Evolutionary conservation across 2,113 vertebrate genomes (phyloP).

Genomic region (Crotalus helleri): DNA sequence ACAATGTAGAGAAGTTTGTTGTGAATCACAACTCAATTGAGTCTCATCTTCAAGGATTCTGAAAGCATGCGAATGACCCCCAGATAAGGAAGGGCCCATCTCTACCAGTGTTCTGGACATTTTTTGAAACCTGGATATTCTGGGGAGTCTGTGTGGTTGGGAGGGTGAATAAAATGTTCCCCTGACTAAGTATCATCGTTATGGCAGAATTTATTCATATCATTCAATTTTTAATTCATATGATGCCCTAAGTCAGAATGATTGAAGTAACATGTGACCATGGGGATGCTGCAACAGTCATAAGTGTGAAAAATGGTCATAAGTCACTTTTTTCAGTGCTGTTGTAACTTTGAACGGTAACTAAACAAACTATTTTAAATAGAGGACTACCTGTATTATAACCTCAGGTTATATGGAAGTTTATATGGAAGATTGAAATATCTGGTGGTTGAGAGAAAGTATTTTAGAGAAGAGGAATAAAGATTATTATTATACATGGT

Average conservation of each 20-base stretch:
- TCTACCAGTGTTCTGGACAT: background rate
- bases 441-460: background rate
- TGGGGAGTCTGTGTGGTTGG: background rate
- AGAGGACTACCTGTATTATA: background rate
- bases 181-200: too few species aligned
- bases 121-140: background rate
- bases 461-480: background rate
- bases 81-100: background rate
- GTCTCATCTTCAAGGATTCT: background rate
- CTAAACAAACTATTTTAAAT: background rate
- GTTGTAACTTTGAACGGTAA: background rate
- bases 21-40: background rate
- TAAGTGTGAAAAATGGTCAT: background rate
- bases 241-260: too few species aligned
- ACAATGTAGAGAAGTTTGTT: background rate
- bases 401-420: background rate
- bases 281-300: background rate
- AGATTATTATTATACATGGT: background rate
- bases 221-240: too few species aligned
- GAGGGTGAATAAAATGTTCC: background rate
- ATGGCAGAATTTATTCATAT: too few species aligned
- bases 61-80: background rate
- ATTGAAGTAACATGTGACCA: too few species aligned
- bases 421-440: background rate
- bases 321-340: background rate